A percentile compares a stretch with the other conserved stretches of the same genome.
Conservation (phyloP, 2,797 vertebrate genomes). For the Phaenicophaeus curvirostris region DNA sequence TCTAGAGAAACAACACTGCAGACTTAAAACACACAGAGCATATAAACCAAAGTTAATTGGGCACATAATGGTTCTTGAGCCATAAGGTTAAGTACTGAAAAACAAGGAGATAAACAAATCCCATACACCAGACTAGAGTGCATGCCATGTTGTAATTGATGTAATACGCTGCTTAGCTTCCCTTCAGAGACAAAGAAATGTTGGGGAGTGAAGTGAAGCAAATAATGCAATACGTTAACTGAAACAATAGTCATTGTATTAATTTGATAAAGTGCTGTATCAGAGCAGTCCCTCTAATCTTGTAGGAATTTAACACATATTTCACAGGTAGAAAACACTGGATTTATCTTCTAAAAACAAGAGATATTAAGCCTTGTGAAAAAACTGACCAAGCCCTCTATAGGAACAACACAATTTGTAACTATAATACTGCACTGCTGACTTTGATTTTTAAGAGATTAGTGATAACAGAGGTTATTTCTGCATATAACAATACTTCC, state of each 20-base stretch:
- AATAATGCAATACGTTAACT: not conserved
- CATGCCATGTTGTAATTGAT: not conserved
- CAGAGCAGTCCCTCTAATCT: not conserved
- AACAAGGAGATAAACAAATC: constrained; percentile 58
- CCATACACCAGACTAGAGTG: not conserved
- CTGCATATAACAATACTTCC: not conserved
- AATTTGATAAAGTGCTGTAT: not conserved
- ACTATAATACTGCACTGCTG: not conserved
- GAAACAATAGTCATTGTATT: not conserved
- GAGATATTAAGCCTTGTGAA: not conserved
- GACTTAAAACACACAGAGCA: constrained; percentile 28
- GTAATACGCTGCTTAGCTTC: not conserved
- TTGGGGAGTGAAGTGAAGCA: constrained; percentile 25
- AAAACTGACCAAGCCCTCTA: not conserved
- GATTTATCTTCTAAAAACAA: not conserved
- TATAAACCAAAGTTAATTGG: constrained; percentile 57
- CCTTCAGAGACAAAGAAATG: not conserved
- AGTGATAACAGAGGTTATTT: not conserved
- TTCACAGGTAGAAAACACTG: not conserved
- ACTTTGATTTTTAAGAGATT: not conserved
- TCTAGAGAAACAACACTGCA: not conserved
- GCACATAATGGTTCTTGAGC: constrained; percentile 42
- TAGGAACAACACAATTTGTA: not conserved
- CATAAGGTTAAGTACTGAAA: constrained; percentile 57
- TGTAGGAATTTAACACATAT: not conserved